A percentile compares a stretch with the other conserved stretches of the same genome.
These are phyloP conservation scores for Pelecanus crispus DNA, from an alignment of 2,113 vertebrate genomes.

Conservation along the genomic window DNA sequence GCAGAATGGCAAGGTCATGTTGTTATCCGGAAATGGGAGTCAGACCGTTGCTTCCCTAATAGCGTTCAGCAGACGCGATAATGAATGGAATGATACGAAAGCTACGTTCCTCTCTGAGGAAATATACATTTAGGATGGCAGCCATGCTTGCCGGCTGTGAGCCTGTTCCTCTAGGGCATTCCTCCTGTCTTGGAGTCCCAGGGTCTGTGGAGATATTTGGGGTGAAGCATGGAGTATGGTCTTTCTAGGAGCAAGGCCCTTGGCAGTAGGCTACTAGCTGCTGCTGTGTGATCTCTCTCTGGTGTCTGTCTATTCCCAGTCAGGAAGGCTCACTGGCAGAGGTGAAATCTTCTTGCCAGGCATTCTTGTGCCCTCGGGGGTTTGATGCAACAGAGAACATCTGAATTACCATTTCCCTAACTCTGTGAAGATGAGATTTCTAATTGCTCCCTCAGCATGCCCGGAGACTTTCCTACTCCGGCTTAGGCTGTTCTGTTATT, in stretches of 20 bases:
- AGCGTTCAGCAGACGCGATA: accelerated
- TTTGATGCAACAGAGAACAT: neutral
- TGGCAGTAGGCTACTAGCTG: neutral
- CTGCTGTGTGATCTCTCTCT: neutral
- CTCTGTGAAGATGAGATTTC: neutral
- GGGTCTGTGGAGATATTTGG: neutral
- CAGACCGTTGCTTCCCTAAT: neutral
- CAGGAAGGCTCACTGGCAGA: neutral
- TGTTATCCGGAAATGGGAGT: accelerated
- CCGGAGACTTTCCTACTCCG: neutral
- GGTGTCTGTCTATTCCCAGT: neutral
- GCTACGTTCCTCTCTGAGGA: neutral
- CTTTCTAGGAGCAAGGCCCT: neutral
- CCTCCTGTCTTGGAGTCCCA: neutral
- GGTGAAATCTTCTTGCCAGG: neutral
- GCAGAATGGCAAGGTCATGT: neutral
- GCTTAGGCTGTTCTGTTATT: neutral
- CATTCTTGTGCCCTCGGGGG: accelerated
- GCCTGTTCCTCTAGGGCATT: neutral
- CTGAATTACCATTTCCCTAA: neutral
- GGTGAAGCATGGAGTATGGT: neutral
- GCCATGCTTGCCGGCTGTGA: neutral
- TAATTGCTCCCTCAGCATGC: neutral
- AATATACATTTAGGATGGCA: neutral
- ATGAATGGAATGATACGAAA: neutral